These are phyloP conservation scores for Philypnodon macrostomus DNA, from an alignment of 2,797 vertebrate species.

Conservation along the genomic window DNA sequence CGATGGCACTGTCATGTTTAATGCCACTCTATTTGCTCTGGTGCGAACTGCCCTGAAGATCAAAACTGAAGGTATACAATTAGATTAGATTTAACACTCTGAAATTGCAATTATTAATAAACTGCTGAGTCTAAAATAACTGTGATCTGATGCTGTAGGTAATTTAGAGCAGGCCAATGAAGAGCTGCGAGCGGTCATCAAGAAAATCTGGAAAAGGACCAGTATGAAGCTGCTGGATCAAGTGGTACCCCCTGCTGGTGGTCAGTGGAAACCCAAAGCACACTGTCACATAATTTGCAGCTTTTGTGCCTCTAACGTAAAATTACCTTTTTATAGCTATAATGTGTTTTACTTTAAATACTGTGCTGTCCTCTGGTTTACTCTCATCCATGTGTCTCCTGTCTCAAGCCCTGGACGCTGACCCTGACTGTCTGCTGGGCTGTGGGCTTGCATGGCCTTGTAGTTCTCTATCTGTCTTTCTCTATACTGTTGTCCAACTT, in stretches of 20 bases:
- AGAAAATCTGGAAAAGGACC: slow-evolving; percentile 99
- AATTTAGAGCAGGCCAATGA: slow-evolving; percentile 99
- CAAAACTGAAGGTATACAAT: slow-evolving; percentile 92
- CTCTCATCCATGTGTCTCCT: slow-evolving; percentile 55
- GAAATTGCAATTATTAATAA: too few species aligned
- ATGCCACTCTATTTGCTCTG: slow-evolving; percentile 95
- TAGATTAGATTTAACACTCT: not conserved
- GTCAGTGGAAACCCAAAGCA: slow-evolving; percentile 80
- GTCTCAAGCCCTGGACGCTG: slow-evolving; percentile 57
- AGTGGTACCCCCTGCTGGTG: slow-evolving; percentile 98
- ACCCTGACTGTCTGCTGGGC: slow-evolving; percentile 78
- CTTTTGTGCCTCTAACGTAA: slow-evolving; percentile 29
- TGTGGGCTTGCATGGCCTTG: slow-evolving; percentile 89
- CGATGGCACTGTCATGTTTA: slow-evolving; percentile 97
- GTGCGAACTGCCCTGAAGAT: slow-evolving; percentile 98
- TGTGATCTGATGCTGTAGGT: slow-evolving; percentile 71
- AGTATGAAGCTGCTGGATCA: slow-evolving; percentile 99
- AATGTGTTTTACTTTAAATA: not conserved
- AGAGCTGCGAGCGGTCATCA: slow-evolving; percentile 96
- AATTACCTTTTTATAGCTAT: too few species aligned
- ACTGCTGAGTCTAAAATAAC: slow-evolving; percentile 15
- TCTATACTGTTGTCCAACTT: slow-evolving; percentile 47
- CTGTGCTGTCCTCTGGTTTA: slow-evolving; percentile 33
- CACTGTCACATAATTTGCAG: slow-evolving; percentile 22
- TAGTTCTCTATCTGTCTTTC: slow-evolving; percentile 65